A percentile compares a stretch with the other conserved stretches of the same genome.
Conservation (phyloP, 2,888 invertebrate genomes). For the Hecatera dysodea region DNA sequence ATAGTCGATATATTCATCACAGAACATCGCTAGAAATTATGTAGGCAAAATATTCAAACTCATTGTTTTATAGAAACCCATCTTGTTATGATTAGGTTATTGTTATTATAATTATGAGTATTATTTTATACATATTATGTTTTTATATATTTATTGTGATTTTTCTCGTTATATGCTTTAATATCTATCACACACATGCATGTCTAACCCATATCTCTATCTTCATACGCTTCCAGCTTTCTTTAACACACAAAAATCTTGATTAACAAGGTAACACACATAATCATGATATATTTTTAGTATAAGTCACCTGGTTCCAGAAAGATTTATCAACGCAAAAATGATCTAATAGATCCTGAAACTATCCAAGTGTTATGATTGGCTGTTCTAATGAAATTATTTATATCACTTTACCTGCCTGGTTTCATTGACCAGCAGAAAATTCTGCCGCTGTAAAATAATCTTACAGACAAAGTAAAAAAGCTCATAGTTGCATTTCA, state of each 20-base stretch:
- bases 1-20: constrained; percentile 24
- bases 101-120: constrained; percentile 21
- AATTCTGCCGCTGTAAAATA: not conserved
- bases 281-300: constrained; percentile 13
- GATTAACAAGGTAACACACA: constrained; percentile 38
- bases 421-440: not conserved
- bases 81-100: constrained; percentile 15
- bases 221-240: constrained; percentile 47
- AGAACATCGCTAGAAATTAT: constrained; percentile 35
- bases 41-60: constrained; percentile 9
- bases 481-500: too few relatives aligned
- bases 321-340: constrained; percentile 7
- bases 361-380: not conserved
- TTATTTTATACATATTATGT: constrained; percentile 37
- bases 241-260: constrained; percentile 45
- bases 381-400: not conserved
- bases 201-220: constrained; percentile 31
- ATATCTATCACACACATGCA: constrained; percentile 51
- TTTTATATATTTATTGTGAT: constrained; percentile 52
- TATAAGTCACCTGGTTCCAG: constrained; percentile 17
- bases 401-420: not conserved
- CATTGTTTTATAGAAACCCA: constrained; percentile 24
- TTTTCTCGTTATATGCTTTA: constrained; percentile 48
- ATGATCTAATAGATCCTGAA: not conserved
- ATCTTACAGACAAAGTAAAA: not conserved